Conservation (phyloP, 2,797 vertebrate genomes). For the Xyrichtys novacula region DNA sequence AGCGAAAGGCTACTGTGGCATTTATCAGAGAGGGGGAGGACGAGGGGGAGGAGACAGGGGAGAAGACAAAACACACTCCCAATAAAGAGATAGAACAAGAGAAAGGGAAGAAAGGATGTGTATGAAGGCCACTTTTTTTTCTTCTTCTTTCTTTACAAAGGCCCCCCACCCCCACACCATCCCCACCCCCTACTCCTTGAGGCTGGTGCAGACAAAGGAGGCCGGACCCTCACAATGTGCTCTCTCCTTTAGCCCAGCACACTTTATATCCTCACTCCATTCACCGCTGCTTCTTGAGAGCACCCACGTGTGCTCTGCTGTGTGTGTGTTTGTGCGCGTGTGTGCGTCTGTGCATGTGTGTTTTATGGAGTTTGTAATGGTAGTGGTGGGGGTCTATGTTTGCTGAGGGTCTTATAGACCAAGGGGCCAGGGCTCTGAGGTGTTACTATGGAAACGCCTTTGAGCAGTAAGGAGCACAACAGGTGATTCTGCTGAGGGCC, state of each 20-base stretch:
- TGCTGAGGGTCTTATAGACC: conserved; percentile 80
- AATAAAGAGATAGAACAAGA: conserved; percentile 88
- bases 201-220: conserved; percentile 76
- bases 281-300: conserved; percentile 72
- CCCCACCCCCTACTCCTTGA: conserved; percentile 70
- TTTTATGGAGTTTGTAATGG: conserved; percentile 66
- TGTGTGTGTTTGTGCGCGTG: conserved; percentile 13
- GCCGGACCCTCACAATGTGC: conserved; percentile 72
- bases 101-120: conserved; percentile 84
- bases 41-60: conserved; percentile 37
- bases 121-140: conserved; percentile 81
- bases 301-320: conserved; percentile 59
- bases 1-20: conserved; percentile 86
- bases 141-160: conserved; percentile 63
- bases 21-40: conserved; percentile 84
- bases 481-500: conserved; percentile 83
- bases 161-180: conserved; percentile 43
- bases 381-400: conserved; percentile 68
- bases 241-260: conserved; percentile 74
- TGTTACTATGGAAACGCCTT: conserved; percentile 86
- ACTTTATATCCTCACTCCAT: conserved; percentile 80
- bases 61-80: conserved; percentile 82
- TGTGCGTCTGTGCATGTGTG: conserved; percentile 27
- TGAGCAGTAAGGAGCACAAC: conserved; percentile 83
- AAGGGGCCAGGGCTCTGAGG: conserved; percentile 74